Base-by-base conservation (phyloP, 2,113 vertebrate species). In the Aphyosemion australe region DNA sequence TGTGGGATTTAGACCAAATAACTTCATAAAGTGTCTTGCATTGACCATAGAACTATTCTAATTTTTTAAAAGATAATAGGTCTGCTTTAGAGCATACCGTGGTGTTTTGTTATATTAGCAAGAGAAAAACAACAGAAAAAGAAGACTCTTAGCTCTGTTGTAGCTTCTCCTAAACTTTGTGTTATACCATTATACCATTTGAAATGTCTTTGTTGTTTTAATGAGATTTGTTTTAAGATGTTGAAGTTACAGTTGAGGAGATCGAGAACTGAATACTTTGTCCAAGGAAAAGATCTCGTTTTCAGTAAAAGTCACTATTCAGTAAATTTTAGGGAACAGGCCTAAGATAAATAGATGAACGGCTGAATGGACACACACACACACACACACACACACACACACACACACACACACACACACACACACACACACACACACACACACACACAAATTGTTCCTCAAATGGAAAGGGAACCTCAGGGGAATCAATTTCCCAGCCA, bases 401-500 rank as follows among this genome's bases (percentile, higher is more conserved):
- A 55, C 8, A 12, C 32, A 45, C 43, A 45, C 43, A 14, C 43
- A 10, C 31, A 21, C 15, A 21, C 47, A 42, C 12, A 18, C 43
- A 1, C 45, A 2, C 18, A 19, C 46, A n/a, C 45, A 5, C 12
- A 37, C 46, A 15, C 39, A 42, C 18, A 56, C 50, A 45, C 60
- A 41, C 31, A 20, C 34, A 0, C 39, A 31, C 65, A 61, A 18
- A 21, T 20, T 13, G 62, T 55, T 20, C 61, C 37, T 70, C 46
- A 64, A 31, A 69, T 51, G 20, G 8, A 79, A 68, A 31, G 65
- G 54, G 18, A 82, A 71, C 62, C 51, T 79, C 51, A 0, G 60
- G 50, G 69, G 50, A 81, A 86, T 79, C 72, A 78, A 75, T 88
- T 82, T 80, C 69, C 68, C 71, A 72, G 57, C 69, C 70, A 61